These are phyloP conservation scores for Drosophila neocordata DNA, from an alignment of 1,140 invertebrate species.

Conservation along the genomic window DNA sequence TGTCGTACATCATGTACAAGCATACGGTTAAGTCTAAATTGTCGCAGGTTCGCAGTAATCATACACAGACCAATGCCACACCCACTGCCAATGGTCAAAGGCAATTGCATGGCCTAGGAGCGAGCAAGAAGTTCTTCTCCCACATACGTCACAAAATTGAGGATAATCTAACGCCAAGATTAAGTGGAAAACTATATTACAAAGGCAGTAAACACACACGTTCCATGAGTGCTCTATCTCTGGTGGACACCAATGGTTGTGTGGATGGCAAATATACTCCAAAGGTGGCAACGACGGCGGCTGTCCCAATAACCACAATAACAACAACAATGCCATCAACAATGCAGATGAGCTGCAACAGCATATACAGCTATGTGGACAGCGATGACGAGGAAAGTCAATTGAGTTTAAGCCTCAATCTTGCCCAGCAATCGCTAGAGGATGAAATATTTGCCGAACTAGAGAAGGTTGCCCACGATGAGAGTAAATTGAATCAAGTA, in stretches of 20 bases:
- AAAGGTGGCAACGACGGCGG: slow-evolving; percentile 25
- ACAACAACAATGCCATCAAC: slow-evolving; percentile 12
- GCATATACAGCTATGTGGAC: slow-evolving; percentile 63
- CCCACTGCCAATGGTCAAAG: slow-evolving; percentile 9
- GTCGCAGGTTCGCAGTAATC: slow-evolving; percentile 58
- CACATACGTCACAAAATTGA: slow-evolving; percentile 80
- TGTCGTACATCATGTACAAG: slow-evolving; percentile 59
- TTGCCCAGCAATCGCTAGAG: slow-evolving; percentile 74
- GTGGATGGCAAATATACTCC: slow-evolving; percentile 73
- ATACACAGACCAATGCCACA: slow-evolving; percentile 23
- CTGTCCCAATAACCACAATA: neutral
- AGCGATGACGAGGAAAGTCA: slow-evolving; percentile 74
- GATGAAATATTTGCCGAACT: slow-evolving; percentile 82
- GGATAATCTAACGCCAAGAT: slow-evolving; percentile 75
- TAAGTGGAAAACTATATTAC: slow-evolving; percentile 69
- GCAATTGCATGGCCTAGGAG: slow-evolving; percentile 45
- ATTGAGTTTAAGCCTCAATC: slow-evolving; percentile 61
- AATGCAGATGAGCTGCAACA: slow-evolving; percentile 41
- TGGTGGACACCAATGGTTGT: slow-evolving; percentile 54
- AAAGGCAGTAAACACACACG: slow-evolving; percentile 75
- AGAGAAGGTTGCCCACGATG: slow-evolving; percentile 83
- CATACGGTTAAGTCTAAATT: slow-evolving; percentile 72
- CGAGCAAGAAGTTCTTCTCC: slow-evolving; percentile 74
- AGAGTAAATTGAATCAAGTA: slow-evolving; percentile 85
- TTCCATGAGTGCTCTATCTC: slow-evolving; percentile 67